Evolutionary conservation across 2,113 vertebrate genomes (phyloP).

Genomic region (Rattus rattus): DNA sequence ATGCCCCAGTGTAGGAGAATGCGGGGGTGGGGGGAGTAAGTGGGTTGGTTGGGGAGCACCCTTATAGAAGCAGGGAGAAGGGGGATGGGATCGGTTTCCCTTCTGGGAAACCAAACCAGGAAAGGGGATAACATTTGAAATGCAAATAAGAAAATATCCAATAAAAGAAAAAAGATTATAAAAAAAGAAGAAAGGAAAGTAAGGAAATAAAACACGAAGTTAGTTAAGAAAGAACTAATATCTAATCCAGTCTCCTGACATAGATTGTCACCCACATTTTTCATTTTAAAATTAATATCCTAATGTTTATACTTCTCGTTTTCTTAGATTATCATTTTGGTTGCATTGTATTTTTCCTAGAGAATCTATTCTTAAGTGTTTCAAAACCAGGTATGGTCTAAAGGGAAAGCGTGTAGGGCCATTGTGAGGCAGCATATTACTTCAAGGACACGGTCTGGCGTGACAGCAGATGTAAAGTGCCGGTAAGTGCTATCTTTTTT

Average conservation of each 20-base stretch:
- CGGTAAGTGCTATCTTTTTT: neutral
- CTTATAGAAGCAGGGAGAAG: too few relatives aligned
- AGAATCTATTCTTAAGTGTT: neutral
- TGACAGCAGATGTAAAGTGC: neutral
- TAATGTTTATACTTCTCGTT: neutral
- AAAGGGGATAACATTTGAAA: too few relatives aligned
- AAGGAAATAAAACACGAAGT: neutral
- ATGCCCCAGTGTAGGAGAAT: too few relatives aligned
- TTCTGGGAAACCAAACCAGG: too few relatives aligned
- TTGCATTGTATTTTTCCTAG: neutral
- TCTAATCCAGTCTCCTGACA: neutral
- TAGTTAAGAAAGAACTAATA: neutral
- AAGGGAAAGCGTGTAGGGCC: fast-evolving
- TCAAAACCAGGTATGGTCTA: neutral
- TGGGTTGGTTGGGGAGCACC: too few relatives aligned
- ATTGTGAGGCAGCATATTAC: neutral
- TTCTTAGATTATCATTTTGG: neutral
- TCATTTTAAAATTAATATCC: neutral
- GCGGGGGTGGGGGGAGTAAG: too few relatives aligned
- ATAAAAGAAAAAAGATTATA: too few relatives aligned
- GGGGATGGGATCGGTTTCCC: too few relatives aligned
- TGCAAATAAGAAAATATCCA: too few relatives aligned
- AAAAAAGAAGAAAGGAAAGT: neutral
- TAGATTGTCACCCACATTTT: neutral
- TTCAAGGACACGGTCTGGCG: neutral